phyloP scores from a whole-genome alignment of 2,888 invertebrate genomes.

The Leptopilina myrica region DNA sequence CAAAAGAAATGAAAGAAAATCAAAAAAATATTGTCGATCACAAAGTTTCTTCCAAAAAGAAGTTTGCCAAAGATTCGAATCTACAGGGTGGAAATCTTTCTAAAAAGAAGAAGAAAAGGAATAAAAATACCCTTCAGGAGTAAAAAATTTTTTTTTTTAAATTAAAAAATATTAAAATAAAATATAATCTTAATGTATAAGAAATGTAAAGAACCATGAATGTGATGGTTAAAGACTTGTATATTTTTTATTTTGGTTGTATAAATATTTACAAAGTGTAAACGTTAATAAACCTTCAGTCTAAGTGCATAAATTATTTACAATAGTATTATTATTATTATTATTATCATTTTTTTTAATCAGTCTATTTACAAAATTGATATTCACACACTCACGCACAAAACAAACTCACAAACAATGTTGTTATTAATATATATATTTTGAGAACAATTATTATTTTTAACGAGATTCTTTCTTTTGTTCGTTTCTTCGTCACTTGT shows the following conservation, averaged over 20 bases:
- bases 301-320: constrained; percentile 50
- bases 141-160: neutral
- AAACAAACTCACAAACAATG: neutral
- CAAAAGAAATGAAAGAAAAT: neutral
- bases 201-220: neutral
- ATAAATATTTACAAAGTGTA: constrained; percentile 52
- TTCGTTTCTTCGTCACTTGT: neutral
- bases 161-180: neutral
- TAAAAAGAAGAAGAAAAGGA: constrained; percentile 61
- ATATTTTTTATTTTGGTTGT: constrained; percentile 34
- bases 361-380: constrained; percentile 48
- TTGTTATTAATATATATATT: neutral
- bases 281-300: constrained; percentile 41
- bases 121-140: constrained; percentile 51
- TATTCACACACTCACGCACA: constrained; percentile 5
- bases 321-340: constrained; percentile 32
- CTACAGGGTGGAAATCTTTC: constrained; percentile 15
- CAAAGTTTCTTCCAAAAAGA: neutral
- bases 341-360: constrained; percentile 31
- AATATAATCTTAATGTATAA: no score
- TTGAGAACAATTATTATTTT: neutral
- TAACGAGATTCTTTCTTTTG: neutral
- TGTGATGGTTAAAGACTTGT: constrained; percentile 20
- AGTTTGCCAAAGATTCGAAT: constrained; percentile 46
- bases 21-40: constrained; percentile 38